phyloP scores from a whole-genome alignment of 2,888 invertebrate genomes.

The Acrobeloides nanus region DNA sequence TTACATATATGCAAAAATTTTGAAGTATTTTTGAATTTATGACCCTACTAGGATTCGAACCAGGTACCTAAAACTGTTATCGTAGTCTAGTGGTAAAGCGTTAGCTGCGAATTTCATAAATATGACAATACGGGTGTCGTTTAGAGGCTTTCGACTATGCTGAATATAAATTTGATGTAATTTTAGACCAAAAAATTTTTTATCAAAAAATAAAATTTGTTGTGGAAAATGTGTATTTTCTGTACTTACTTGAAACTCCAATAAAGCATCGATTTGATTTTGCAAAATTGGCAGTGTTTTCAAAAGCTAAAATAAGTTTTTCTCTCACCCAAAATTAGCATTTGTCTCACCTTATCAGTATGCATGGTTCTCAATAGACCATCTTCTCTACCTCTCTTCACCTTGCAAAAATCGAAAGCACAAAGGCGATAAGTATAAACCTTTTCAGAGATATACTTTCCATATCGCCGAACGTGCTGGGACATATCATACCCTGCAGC shows the following conservation, averaged over 20 bases:
- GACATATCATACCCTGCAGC: constrained; percentile 95
- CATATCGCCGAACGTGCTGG: constrained; percentile 93
- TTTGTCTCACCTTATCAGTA: constrained; percentile 69
- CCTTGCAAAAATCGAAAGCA: constrained; percentile 98
- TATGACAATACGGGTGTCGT: too few species aligned
- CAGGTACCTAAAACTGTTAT: too few species aligned
- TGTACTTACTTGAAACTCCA: constrained; percentile 76
- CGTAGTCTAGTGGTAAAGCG: too few species aligned
- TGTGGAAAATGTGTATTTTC: not conserved
- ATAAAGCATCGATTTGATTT: constrained; percentile 82
- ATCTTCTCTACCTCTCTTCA: constrained; percentile 94
- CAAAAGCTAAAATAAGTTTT: constrained; percentile 62
- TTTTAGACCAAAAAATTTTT: too few species aligned
- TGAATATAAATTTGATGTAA: too few species aligned
- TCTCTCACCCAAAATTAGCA: constrained; percentile 5
- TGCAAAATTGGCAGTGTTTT: constrained; percentile 93
- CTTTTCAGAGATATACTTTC: constrained; percentile 98
- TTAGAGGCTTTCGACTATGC: too few species aligned
- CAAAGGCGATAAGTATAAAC: constrained; percentile 94
- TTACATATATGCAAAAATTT: not conserved
- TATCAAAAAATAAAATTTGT: constrained; percentile 2
- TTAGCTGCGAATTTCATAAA: too few species aligned
- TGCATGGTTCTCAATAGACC: constrained; percentile 93
- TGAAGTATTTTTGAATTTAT: too few species aligned
- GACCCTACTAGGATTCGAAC: too few species aligned